phyloP scores from a whole-genome alignment of 1,140 invertebrate species.

The Drosophila takahashii region DNA sequence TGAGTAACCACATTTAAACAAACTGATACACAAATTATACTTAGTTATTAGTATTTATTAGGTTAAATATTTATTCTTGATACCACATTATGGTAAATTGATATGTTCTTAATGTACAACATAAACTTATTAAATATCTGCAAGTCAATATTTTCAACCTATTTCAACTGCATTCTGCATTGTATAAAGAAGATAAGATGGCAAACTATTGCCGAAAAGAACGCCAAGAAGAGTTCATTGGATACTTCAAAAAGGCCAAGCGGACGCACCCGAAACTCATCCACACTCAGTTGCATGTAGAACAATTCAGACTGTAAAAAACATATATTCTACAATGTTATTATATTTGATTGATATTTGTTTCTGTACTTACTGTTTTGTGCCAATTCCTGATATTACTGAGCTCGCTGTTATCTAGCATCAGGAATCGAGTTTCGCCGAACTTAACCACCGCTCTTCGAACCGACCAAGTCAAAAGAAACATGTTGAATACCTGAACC shows the following conservation, averaged over 20 bases:
- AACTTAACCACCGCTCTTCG: conserved; percentile 21
- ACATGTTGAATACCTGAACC: conserved; percentile 17
- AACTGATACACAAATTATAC: no score
- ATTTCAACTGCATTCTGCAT: conserved; percentile 21
- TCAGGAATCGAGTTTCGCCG: conserved; percentile 12
- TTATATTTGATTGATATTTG: background rate
- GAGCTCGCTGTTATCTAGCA: conserved; percentile 42
- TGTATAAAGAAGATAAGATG: conserved; percentile 52
- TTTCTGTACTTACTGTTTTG: conserved; percentile 18
- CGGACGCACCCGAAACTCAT: conserved; percentile 44
- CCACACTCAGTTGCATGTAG: conserved; percentile 34
- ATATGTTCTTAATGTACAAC: no score
- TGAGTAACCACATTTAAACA: no score
- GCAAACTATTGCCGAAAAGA: conserved; percentile 47
- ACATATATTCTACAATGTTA: background rate
- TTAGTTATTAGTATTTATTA: no score
- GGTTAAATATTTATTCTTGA: no score
- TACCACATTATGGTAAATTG: no score
- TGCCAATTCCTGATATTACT: conserved; percentile 44
- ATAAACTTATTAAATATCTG: no score
- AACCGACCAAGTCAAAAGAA: conserved; percentile 37
- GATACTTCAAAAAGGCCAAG: conserved; percentile 53
- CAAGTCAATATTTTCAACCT: no score
- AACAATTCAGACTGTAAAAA: conserved; percentile 48
- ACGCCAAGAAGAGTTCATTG: conserved; percentile 53